phyloP scores from a whole-genome alignment of 2,797 vertebrate genomes.

The Lepilemur ruficaudatus region DNA sequence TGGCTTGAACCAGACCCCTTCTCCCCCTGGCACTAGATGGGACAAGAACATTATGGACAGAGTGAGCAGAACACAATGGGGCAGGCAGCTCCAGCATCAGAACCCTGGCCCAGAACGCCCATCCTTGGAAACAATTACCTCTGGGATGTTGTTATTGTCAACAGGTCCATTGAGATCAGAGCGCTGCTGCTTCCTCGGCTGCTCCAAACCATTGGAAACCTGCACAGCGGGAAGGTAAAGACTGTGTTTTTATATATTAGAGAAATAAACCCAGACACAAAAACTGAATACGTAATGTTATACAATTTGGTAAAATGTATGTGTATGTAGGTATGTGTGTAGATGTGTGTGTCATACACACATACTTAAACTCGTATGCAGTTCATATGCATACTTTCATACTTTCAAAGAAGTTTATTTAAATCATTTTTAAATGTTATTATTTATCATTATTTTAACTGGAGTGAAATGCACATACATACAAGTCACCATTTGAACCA shows the following conservation, averaged over 20 bases:
- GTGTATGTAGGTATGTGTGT: fast-evolving
- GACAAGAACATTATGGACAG: neutral
- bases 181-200: constrained; percentile 96
- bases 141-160: constrained; percentile 95
- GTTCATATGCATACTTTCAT: neutral
- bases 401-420: neutral
- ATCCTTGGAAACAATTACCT: constrained; percentile 85
- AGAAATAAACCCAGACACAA: neutral
- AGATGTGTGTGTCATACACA: neutral
- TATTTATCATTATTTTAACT: neutral
- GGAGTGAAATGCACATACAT: neutral
- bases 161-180: constrained; percentile 96
- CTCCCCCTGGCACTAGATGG: too few species aligned
- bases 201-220: constrained; percentile 93
- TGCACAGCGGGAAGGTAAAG: constrained; percentile 69
- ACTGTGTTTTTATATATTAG: neutral
- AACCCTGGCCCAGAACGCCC: neutral
- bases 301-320: neutral
- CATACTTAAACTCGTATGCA: neutral
- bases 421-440: neutral
- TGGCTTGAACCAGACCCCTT: neutral
- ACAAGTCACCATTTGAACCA: neutral
- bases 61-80: neutral
- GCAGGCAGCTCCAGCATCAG: neutral
- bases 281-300: neutral